Evolutionary conservation across 2,888 invertebrate genomes (phyloP).

Genomic region (Leistus spinibarbis): DNA sequence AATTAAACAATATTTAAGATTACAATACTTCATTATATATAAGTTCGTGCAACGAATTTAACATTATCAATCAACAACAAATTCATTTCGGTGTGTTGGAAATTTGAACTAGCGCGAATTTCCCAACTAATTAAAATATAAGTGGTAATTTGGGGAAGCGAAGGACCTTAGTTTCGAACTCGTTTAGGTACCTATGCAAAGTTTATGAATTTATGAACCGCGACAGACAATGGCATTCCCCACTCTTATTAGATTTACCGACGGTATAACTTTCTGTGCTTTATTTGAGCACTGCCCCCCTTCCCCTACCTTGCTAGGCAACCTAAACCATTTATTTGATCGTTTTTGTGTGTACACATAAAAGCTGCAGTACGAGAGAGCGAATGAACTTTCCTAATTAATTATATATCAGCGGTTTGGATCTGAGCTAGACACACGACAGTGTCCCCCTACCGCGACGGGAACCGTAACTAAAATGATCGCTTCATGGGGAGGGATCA

Average conservation of each 20-base stretch:
- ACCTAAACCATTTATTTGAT: conserved; percentile 19
- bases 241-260: conserved; percentile 12
- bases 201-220: neutral
- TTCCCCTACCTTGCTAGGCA: neutral
- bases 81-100: too few relatives aligned
- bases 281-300: neutral
- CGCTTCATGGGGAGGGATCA: neutral
- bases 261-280: conserved; percentile 4
- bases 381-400: conserved; percentile 32
- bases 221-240: neutral
- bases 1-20: too few relatives aligned
- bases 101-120: conserved; percentile 1
- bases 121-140: conserved; percentile 1
- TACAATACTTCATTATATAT: too few relatives aligned
- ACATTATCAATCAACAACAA: too few relatives aligned
- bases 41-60: too few relatives aligned
- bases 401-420: conserved; percentile 20
- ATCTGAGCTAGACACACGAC: neutral
- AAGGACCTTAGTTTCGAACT: neutral
- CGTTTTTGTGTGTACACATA: conserved; percentile 25
- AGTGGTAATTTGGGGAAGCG: neutral
- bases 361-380: neutral
- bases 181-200: neutral
- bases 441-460: neutral
- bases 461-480: neutral